Percentiles rank a stretch among this genome's conserved stretches.
Evolutionary conservation across 1,140 invertebrate genomes (phyloP).

Genomic region (Riptortus pedestris): DNA sequence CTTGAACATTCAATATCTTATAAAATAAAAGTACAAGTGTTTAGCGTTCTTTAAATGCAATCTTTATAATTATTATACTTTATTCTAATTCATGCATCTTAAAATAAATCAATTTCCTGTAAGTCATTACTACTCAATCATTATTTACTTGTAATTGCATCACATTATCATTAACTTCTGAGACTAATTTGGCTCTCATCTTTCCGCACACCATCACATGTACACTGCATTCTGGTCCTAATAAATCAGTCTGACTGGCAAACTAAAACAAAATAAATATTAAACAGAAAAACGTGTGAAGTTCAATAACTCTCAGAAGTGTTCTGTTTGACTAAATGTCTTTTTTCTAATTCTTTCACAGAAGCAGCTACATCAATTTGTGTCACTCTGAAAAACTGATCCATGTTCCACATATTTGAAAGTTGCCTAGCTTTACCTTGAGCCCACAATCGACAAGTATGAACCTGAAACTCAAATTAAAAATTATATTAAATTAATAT

Average conservation of each 20-base stretch:
- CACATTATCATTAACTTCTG: constrained; percentile 61
- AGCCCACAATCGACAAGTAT: constrained; percentile 62
- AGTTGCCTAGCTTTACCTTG: constrained; percentile 53
- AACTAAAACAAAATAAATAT: constrained; percentile 34
- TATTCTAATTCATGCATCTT: too few species aligned
- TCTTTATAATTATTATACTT: too few species aligned
- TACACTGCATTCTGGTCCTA: constrained; percentile 37
- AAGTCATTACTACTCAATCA: too few species aligned
- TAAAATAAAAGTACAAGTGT: too few species aligned
- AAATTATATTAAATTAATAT: neutral
- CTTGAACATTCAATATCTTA: too few species aligned
- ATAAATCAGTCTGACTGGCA: constrained; percentile 38
- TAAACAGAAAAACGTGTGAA: constrained; percentile 35
- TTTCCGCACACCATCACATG: constrained; percentile 56
- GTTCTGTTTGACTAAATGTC: constrained; percentile 30
- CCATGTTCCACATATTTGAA: constrained; percentile 60
- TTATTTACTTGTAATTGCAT: constrained; percentile 60
- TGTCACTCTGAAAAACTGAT: constrained; percentile 49
- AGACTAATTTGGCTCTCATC: constrained; percentile 63
- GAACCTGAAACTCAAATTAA: constrained; percentile 35
- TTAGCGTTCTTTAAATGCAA: too few species aligned
- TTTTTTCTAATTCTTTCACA: constrained; percentile 48
- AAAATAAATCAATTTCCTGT: too few species aligned
- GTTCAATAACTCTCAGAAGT: neutral
- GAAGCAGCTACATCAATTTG: constrained; percentile 53